Conservation (phyloP, 2,113 vertebrate genomes). For the Ginglymostoma cirratum region DNA sequence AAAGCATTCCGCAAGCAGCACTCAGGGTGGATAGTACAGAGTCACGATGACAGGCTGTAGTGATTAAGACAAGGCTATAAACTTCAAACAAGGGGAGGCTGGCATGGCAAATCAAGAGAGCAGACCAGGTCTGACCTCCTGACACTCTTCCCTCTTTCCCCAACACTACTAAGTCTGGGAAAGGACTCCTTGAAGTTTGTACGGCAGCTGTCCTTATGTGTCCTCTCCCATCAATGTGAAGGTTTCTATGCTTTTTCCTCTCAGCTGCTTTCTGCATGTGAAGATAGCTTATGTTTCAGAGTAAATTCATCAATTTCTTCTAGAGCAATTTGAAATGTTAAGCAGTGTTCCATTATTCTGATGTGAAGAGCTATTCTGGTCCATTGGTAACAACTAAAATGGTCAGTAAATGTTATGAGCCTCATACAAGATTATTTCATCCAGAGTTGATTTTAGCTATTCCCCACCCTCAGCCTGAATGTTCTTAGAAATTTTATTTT, state of each 20-base stretch:
- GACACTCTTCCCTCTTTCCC: conserved; percentile 34
- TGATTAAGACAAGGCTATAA: conserved; percentile 37
- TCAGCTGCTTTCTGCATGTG: not conserved
- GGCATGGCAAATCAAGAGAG: conserved; percentile 33
- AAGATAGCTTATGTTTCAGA: not conserved
- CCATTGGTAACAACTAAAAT: not conserved
- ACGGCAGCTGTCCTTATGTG: conserved; percentile 13
- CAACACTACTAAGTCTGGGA: conserved; percentile 12
- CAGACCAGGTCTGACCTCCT: conserved; percentile 21
- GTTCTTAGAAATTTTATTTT: not conserved
- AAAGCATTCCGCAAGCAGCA: conserved; percentile 23
- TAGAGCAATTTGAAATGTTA: not conserved
- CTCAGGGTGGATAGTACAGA: not conserved
- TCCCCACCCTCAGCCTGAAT: not conserved
- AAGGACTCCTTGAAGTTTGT: not conserved
- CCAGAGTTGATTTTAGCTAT: not conserved
- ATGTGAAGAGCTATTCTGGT: not conserved
- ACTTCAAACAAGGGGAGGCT: conserved; percentile 35
- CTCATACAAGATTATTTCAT: not conserved
- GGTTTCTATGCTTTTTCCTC: not conserved
- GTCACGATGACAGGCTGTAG: conserved; percentile 34
- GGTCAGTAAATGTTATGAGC: not conserved
- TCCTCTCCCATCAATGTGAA: not conserved
- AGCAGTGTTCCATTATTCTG: not conserved
- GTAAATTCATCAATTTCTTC: not conserved